Percentiles rank a stretch among this genome's conserved stretches.
phyloP scores from a whole-genome alignment of 2,888 invertebrate genomes.

The Nebria salina region DNA sequence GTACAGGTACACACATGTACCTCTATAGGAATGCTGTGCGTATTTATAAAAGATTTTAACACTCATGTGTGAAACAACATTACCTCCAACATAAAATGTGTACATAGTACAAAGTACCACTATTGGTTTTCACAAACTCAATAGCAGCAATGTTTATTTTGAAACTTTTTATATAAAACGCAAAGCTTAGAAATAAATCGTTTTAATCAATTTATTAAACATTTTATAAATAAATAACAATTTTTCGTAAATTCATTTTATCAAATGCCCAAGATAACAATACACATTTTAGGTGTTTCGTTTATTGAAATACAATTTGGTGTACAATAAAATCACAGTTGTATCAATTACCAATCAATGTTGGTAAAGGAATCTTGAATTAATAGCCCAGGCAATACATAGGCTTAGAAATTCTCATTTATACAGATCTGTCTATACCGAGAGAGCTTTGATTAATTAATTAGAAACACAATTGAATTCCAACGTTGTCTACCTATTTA shows the following conservation, averaged over 20 bases:
- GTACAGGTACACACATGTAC: background rate
- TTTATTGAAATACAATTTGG: background rate
- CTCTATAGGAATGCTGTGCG: background rate
- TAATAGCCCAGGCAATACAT: background rate
- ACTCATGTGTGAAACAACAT: slow-evolving; percentile 7
- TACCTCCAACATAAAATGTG: background rate
- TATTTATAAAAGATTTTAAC: slow-evolving; percentile 7
- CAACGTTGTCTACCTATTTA: slow-evolving; percentile 57
- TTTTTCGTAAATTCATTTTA: background rate
- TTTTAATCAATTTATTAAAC: background rate
- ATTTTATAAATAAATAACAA: background rate
- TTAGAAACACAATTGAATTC: slow-evolving; percentile 60
- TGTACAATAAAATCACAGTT: background rate
- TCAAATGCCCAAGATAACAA: background rate
- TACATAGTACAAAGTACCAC: background rate
- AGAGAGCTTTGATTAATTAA: slow-evolving; percentile 58
- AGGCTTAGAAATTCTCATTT: slow-evolving; percentile 17
- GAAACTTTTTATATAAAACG: background rate
- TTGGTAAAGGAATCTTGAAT: slow-evolving; percentile 7
- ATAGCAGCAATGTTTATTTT: background rate
- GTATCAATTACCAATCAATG: background rate
- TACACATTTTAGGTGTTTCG: background rate
- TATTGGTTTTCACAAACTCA: no score
- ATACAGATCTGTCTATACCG: slow-evolving; percentile 48
- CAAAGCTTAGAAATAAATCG: background rate